phyloP scores from a whole-genome alignment of 2,113 vertebrate genomes.

The Bagarius yarrelli region DNA sequence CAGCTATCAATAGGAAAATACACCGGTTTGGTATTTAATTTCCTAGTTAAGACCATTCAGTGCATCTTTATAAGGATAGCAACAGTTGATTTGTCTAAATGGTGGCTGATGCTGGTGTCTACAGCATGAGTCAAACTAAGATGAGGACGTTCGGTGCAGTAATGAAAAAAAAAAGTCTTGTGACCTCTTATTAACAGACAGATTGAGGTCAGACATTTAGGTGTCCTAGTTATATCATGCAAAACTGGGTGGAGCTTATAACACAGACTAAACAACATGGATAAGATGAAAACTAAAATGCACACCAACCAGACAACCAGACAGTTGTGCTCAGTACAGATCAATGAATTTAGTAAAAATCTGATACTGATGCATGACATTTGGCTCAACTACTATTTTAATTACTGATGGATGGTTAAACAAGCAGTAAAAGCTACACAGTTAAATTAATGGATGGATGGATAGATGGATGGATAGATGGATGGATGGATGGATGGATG shows the following conservation, averaged over 20 bases:
- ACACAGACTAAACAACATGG: not conserved
- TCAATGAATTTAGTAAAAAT: not conserved
- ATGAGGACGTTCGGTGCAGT: not conserved
- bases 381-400: not conserved
- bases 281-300: too few relatives aligned
- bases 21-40: too few relatives aligned
- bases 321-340: not conserved
- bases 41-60: too few relatives aligned
- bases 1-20: not conserved
- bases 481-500: not conserved
- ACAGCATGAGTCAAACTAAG: not conserved
- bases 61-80: too few relatives aligned
- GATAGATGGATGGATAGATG: not conserved
- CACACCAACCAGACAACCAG: not conserved
- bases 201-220: constrained; percentile 17
- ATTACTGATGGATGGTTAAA: not conserved
- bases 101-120: not conserved
- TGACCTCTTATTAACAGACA: not conserved
- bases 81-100: not conserved
- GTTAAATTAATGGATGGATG: not conserved
- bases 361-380: not conserved
- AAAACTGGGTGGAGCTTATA: not conserved
- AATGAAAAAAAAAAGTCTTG: not conserved
- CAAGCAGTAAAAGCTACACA: not conserved
- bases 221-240: constrained; percentile 9